phyloP scores from a whole-genome alignment of 2,888 invertebrate species.

The Orgyia antiqua region DNA sequence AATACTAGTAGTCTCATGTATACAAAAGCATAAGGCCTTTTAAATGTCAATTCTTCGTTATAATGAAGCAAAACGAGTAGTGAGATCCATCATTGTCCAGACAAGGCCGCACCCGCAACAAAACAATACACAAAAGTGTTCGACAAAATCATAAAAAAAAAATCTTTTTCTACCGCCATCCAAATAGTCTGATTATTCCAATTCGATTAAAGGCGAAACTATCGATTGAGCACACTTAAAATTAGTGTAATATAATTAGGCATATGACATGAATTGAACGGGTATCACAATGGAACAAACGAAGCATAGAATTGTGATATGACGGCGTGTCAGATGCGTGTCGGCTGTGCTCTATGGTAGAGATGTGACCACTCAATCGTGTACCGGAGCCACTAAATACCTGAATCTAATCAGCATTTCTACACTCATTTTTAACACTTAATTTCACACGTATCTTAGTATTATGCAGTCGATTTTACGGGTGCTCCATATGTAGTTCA shows the following conservation, averaged over 20 bases:
- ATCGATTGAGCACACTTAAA: constrained; percentile 59
- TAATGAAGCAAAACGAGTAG: constrained; percentile 33
- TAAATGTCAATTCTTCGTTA: constrained; percentile 35
- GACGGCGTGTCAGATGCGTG: constrained; percentile 63
- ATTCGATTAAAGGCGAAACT: constrained; percentile 45
- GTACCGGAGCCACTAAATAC: constrained; percentile 62
- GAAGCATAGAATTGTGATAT: constrained; percentile 70
- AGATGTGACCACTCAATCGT: constrained; percentile 70
- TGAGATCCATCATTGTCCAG: constrained; percentile 60
- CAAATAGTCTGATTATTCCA: constrained; percentile 24
- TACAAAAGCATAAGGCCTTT: constrained; percentile 41
- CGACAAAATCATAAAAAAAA: constrained; percentile 23
- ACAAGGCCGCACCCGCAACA: constrained; percentile 45
- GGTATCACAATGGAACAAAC: constrained; percentile 70
- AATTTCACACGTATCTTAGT: constrained; percentile 74
- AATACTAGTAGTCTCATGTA: constrained; percentile 64
- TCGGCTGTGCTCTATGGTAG: constrained; percentile 47
- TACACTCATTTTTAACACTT: constrained; percentile 78
- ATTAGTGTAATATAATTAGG: constrained; percentile 69
- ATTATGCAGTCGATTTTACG: constrained; percentile 67
- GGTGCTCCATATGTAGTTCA: constrained; percentile 37
- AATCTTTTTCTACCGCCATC: constrained; percentile 5
- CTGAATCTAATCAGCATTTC: constrained; percentile 76
- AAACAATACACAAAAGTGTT: constrained; percentile 48
- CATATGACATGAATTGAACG: constrained; percentile 73